These are phyloP conservation scores for Pammene aurita DNA, from an alignment of 2,888 invertebrate species.

Conservation along the genomic window DNA sequence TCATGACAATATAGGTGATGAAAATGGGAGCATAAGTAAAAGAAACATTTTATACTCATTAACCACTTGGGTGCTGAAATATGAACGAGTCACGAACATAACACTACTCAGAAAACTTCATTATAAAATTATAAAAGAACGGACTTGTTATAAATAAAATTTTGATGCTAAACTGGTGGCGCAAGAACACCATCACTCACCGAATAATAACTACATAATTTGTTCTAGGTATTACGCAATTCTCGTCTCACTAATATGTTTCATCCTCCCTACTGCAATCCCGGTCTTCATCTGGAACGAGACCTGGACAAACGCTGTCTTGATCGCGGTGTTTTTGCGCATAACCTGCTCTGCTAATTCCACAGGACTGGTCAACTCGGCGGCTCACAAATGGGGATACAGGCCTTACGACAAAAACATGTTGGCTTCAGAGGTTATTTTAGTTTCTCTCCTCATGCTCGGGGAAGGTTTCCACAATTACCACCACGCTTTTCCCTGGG, in stretches of 20 bases:
- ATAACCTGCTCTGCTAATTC: constrained; percentile 91
- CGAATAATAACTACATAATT: background rate
- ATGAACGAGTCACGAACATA: no score
- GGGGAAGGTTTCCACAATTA: constrained; percentile 95
- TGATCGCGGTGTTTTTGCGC: constrained; percentile 88
- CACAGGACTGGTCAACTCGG: constrained; percentile 90
- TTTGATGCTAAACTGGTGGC: no score
- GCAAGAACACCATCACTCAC: background rate
- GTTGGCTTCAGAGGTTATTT: constrained; percentile 87
- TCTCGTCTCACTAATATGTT: constrained; percentile 89
- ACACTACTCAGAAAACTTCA: no score
- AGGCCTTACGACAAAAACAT: constrained; percentile 90
- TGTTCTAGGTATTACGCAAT: constrained; percentile 87
- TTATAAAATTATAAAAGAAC: no score
- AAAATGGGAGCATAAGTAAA: no score
- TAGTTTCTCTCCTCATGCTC: constrained; percentile 83
- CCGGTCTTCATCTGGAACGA: constrained; percentile 93
- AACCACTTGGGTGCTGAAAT: no score
- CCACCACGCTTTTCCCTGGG: constrained; percentile 93
- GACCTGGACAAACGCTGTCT: constrained; percentile 85
- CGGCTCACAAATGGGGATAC: constrained; percentile 91
- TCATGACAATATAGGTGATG: no score
- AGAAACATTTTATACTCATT: no score
- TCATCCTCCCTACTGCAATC: constrained; percentile 88
- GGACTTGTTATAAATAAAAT: no score